A percentile compares a stretch with the other conserved stretches of the same genome.
Evolutionary conservation across 2,888 invertebrate genomes (phyloP).

Genomic region (Dryococelus australis): DNA sequence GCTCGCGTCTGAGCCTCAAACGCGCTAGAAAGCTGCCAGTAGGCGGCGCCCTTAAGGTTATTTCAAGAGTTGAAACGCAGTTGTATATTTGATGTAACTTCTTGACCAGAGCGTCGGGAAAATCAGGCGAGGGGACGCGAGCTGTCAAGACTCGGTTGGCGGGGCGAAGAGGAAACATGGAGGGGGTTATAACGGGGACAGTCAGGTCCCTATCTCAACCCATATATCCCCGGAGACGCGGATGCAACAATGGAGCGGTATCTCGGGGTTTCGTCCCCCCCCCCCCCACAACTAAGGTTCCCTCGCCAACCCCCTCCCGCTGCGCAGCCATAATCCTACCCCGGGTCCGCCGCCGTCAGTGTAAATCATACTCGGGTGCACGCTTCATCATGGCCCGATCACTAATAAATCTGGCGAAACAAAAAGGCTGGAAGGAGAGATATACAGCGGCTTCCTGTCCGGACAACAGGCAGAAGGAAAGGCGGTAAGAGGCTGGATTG

Average conservation of each 20-base stretch:
- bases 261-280: conserved; percentile 29
- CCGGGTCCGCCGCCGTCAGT: conserved; percentile 23
- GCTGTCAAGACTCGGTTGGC: no score
- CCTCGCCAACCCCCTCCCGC: conserved; percentile 31
- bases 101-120: no score
- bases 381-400: conserved; percentile 28
- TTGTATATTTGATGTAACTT: no score
- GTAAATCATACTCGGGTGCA: conserved; percentile 16
- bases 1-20: no score
- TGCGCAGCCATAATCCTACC: conserved; percentile 16
- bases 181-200: not conserved
- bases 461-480: conserved; percentile 26
- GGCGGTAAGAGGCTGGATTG: conserved; percentile 43
- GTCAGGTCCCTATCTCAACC: not conserved
- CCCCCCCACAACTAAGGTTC: conserved; percentile 32
- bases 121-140: no score
- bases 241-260: conserved; percentile 16
- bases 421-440: conserved; percentile 30
- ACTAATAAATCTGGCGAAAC: conserved; percentile 32
- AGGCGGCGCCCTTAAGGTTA: no score
- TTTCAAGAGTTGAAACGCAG: no score
- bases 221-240: not conserved
- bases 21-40: no score
- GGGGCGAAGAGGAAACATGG: not conserved
- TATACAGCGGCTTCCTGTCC: conserved; percentile 30